These are phyloP conservation scores for Chondrosia reniformis DNA, from an alignment of 37 sponge, comb jelly and placozoan species.

Conservation along the genomic window DNA sequence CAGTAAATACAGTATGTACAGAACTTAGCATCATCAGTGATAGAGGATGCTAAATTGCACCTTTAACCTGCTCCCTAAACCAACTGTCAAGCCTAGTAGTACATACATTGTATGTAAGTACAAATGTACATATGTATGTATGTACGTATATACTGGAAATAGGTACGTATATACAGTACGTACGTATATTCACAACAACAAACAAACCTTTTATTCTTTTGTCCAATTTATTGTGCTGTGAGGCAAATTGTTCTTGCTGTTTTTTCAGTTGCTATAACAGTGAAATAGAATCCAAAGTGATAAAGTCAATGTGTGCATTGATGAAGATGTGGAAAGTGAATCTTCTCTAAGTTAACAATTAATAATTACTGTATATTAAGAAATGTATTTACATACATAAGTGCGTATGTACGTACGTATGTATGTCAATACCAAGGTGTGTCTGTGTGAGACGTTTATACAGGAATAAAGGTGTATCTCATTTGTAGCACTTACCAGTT, in stretches of 20 bases:
- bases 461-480: background rate
- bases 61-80: too few species aligned
- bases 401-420: background rate
- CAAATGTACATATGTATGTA: conserved; percentile 1
- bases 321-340: background rate
- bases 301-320: background rate
- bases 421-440: background rate
- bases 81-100: too few species aligned
- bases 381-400: background rate
- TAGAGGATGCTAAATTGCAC: too few species aligned
- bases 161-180: background rate
- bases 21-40: too few species aligned
- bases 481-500: conserved; percentile 36
- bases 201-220: too few species aligned
- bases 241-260: too few species aligned
- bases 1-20: conserved; percentile 1
- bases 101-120: background rate
- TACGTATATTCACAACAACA: too few species aligned
- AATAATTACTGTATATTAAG: background rate
- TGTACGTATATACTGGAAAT: background rate
- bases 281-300: too few species aligned
- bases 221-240: too few species aligned
- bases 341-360: background rate
- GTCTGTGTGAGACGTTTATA: background rate
- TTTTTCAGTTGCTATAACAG: too few species aligned